Base-by-base conservation (phyloP, 2,797 vertebrate species). In the Heterohyrax brucei region DNA sequence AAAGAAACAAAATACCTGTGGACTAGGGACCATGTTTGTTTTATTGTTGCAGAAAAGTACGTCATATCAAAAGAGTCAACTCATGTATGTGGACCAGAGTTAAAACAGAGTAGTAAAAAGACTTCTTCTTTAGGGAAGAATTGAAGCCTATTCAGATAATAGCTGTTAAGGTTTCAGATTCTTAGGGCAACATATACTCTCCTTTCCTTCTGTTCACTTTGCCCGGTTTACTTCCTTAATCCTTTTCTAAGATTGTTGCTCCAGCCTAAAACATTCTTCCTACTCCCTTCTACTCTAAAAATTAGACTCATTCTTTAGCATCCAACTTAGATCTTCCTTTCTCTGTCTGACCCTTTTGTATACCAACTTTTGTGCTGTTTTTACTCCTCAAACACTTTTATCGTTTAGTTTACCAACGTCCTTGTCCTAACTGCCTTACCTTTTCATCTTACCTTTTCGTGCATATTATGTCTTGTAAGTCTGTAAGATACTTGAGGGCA, bases 1-100 rank as follows among this genome's bases (percentile, higher is more conserved):
- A 21, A 39, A 73, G 70, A 93, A 76, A 82, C 44, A 84, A 92
- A 61, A 77, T 48, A n/a, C 75, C 30, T 30, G 22, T 89, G 39
- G 84, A 78, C 7, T 3, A 33, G 73, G 62, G 10, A 28, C 12
- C 18, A 3, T 75, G 19, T 81, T 82, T 21, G 56, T 53, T 68
- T 75, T 80, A 75, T 19, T 68, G 56, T 22, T 86, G 14, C 4
- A 73, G 53, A 73, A 59, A 83, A 77, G 44, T 33, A n/a, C 3
- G 22, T 48, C 10, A 26, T 30, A 56, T 87, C 13, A 78, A 13
- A 68, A 87, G 64, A 56, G 22, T 78, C 24, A 95, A 64, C 46
- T 48, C 24, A 46, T 19, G 28, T 78, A 64, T 78, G 72, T 56
- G 48, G 28, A 73, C 16, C 10, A 83, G 44, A 73, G 56, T 91